These are phyloP conservation scores for Myxocyprinus asiaticus DNA, from an alignment of 2,113 vertebrate species.

Conservation along the genomic window DNA sequence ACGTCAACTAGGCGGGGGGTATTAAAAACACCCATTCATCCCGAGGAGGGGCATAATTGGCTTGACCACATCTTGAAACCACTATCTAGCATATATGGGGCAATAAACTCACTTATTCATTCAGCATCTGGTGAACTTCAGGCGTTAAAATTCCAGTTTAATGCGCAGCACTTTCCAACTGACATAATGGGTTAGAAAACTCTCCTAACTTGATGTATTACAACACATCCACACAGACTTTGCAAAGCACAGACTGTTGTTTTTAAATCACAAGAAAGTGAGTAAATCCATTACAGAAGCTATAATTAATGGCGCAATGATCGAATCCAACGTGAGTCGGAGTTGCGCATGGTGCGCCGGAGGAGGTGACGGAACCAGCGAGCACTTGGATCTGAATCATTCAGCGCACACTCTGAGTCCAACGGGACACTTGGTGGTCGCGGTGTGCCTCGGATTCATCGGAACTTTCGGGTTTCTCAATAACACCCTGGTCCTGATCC, in stretches of 20 bases:
- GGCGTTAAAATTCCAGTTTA: background rate
- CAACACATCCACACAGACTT: background rate
- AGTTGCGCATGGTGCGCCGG: conserved; percentile 59
- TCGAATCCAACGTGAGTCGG: conserved; percentile 68
- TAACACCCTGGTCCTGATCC: conserved; percentile 72
- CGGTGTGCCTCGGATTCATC: conserved; percentile 75
- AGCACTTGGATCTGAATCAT: conserved; percentile 51
- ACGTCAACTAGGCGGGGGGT: conserved; percentile 53
- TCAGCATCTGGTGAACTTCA: background rate
- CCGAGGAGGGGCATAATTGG: conserved; percentile 21
- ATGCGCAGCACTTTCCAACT: too few species aligned
- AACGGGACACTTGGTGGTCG: conserved; percentile 75
- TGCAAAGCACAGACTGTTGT: conserved; percentile 17
- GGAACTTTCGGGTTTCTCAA: conserved; percentile 74
- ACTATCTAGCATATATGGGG: background rate
- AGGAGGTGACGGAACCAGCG: conserved; percentile 42
- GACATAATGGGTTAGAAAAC: conserved; percentile 23
- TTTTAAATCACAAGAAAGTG: conserved; percentile 2
- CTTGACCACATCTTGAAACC: conserved; percentile 34
- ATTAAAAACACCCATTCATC: conserved; percentile 61
- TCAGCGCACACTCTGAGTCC: conserved; percentile 61
- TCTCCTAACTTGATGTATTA: background rate
- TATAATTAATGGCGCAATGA: conserved; percentile 53
- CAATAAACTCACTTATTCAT: background rate
- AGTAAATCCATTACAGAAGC: background rate